Conservation (phyloP, 2,888 invertebrate species). For the Cerastoderma edule region DNA sequence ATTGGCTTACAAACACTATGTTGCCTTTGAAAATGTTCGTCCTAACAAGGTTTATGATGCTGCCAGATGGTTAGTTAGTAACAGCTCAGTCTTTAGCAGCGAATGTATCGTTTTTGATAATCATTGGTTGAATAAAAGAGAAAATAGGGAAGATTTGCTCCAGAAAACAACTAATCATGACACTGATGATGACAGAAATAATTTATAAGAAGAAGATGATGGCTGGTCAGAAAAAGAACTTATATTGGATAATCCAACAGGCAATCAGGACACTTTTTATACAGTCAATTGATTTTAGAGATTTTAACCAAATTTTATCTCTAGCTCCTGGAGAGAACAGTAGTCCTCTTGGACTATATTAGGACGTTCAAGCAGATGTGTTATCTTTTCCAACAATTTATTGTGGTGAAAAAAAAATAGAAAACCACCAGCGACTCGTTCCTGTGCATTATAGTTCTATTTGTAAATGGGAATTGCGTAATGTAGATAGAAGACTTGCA, state of each 20-base stretch:
- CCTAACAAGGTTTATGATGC: conserved; percentile 51
- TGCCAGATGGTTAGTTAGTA: conserved; percentile 46
- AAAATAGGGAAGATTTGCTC: background rate
- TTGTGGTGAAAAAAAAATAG: no score
- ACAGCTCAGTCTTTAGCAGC: conserved; percentile 36
- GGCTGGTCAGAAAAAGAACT: conserved; percentile 29
- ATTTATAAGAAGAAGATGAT: background rate
- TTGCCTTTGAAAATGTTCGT: conserved; percentile 50
- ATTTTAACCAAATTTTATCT: no score
- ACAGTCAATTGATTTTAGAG: no score
- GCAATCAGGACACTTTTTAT: no score
- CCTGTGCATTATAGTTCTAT: no score
- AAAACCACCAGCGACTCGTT: no score
- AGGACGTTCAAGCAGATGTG: no score
- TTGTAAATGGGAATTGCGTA: conserved; percentile 48
- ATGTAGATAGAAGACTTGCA: conserved; percentile 44
- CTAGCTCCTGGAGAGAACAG: no score
- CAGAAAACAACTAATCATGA: background rate
- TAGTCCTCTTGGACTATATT: no score
- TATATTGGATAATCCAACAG: conserved; percentile 42
- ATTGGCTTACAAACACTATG: conserved; percentile 48
- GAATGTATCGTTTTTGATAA: conserved; percentile 35
- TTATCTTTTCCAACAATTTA: no score
- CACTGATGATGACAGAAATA: background rate
- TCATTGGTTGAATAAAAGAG: conserved; percentile 13